Evolutionary conservation across 2,113 vertebrate species (phyloP).

Genomic region (Microtus montanus): DNA sequence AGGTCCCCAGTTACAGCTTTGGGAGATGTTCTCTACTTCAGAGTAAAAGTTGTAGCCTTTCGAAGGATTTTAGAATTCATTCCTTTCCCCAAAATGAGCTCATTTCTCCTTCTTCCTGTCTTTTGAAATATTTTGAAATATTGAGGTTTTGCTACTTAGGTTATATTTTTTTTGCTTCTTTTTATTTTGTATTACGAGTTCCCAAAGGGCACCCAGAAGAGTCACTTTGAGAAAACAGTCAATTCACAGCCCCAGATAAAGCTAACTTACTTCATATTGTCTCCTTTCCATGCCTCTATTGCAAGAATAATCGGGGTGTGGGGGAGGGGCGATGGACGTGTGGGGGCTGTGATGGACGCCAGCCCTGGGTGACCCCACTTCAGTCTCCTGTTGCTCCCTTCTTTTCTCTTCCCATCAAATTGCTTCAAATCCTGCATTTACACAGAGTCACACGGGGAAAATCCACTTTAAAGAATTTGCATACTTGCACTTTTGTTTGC

Average conservation of each 20-base stretch:
- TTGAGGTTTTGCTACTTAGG: constrained; percentile 1
- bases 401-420: constrained; percentile 11
- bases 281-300: background rate
- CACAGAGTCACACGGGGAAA: background rate
- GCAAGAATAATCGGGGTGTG: background rate
- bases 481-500: background rate
- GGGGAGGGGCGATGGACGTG: background rate
- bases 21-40: constrained; percentile 60
- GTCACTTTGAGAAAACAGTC: background rate
- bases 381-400: background rate
- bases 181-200: constrained; percentile 19
- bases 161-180: constrained; percentile 48
- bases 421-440: background rate
- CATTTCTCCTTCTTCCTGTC: constrained; percentile 49
- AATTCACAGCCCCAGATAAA: constrained; percentile 4
- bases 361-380: background rate
- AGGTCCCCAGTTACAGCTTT: constrained; percentile 70
- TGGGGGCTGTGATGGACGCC: background rate
- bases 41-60: constrained; percentile 61
- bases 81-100: constrained; percentile 68
- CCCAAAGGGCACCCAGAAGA: background rate
- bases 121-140: constrained; percentile 63
- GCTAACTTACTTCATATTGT: constrained; percentile 37
- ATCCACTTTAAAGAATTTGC: background rate
- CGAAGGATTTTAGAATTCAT: constrained; percentile 68